Conservation (phyloP, 1,140 invertebrate genomes). For the Diabrotica virgifera region DNA sequence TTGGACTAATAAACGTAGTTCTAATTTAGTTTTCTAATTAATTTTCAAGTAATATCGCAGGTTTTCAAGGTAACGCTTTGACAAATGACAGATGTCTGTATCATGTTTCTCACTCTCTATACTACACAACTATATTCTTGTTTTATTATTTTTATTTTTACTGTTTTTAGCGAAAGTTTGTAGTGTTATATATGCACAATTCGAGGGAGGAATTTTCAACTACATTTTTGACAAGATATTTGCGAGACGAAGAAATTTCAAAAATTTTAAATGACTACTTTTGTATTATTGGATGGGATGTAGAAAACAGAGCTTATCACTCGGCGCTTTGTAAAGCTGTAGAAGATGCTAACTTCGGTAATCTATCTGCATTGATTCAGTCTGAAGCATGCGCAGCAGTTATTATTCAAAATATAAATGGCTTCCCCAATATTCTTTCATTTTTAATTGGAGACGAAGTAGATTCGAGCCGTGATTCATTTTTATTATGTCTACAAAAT, state of each 20-base stretch:
- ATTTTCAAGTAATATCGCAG: too few species aligned
- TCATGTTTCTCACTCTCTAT: too few species aligned
- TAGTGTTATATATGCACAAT: background rate
- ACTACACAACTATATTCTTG: too few species aligned
- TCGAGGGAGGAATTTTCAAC: background rate
- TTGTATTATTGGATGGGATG: background rate
- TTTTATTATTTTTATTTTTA: too few species aligned
- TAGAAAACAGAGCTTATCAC: background rate
- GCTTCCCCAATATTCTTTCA: background rate
- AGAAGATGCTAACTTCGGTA: background rate
- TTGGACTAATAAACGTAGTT: too few species aligned
- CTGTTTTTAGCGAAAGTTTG: background rate
- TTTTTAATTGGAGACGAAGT: background rate
- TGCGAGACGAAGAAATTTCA: background rate
- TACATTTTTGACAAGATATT: background rate
- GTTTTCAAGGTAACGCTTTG: too few species aligned
- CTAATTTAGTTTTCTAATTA: too few species aligned
- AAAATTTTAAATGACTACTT: background rate
- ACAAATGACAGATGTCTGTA: too few species aligned
- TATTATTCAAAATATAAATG: background rate
- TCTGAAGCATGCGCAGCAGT: background rate
- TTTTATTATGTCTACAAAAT: background rate
- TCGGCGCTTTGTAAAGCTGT: background rate
- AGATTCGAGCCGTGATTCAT: background rate
- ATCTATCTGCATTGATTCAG: background rate